Conservation (phyloP, 2,797 vertebrate genomes). For the Carduelis carduelis region DNA sequence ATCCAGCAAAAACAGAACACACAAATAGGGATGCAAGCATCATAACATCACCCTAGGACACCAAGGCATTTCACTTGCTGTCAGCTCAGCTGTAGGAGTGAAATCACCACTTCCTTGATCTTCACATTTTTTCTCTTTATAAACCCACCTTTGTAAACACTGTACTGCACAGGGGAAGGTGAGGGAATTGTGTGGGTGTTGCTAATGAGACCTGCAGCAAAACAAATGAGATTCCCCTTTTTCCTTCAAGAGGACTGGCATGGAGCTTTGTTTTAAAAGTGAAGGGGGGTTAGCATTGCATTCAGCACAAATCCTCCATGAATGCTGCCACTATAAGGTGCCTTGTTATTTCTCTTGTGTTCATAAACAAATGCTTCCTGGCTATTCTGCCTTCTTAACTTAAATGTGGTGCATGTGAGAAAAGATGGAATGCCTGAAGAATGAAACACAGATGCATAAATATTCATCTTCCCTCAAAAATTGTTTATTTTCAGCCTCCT, state of each 20-base stretch:
- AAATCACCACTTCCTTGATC: not conserved
- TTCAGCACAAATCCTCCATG: not conserved
- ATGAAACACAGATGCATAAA: not conserved
- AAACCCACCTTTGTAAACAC: not conserved
- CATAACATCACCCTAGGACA: no score
- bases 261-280: not conserved
- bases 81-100: not conserved
- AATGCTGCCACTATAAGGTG: not conserved
- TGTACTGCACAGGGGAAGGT: not conserved
- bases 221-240: not conserved
- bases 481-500: constrained; percentile 79
- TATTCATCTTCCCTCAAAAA: not conserved
- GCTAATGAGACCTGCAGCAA: not conserved
- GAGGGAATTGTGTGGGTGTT: not conserved
- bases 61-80: not conserved
- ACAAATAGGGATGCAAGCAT: no score
- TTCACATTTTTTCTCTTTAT: not conserved
- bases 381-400: not conserved
- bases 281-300: not conserved
- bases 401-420: not conserved
- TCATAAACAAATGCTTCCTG: not conserved
- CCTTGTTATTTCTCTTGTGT: not conserved
- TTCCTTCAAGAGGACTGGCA: not conserved
- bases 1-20: no score
- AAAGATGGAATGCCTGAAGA: not conserved